Evolutionary conservation across 1,140 invertebrate genomes (phyloP), one percentile per base, ranked within the genome.

Genomic region (Acromyrmex charruanus): DNA sequence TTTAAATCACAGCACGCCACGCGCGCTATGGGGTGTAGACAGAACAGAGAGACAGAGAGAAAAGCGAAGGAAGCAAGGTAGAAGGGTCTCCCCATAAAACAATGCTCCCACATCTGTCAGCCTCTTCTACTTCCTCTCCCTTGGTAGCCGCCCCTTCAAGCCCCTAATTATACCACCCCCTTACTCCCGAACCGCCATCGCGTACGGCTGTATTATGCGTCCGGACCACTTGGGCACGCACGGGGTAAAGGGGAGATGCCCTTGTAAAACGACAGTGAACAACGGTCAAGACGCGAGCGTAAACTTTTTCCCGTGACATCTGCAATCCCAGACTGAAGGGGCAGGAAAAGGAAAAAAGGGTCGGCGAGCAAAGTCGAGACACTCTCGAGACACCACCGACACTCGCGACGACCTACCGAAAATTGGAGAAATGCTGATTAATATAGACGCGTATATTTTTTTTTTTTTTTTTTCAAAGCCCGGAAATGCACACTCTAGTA

Each of bases 81-180:
- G 86, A 59, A 81, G 87, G 92, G 91, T 93, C 92, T 92, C 93
- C 93, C 93, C 94, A 93, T 95, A 95, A 95, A 95, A 95, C 95
- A 95, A 95, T 95, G 95, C 94, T 95, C 95, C 95, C 95, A 95
- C 95, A 95, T 95, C 95, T 95, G 95, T 95, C 95, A 95, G 95
- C 93, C 95, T 95, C 94, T 95, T 95, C 93, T 95, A 92, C 93
- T 92, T 94, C 90, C 91, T 93, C 90, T 91, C 90, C 91, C 91
- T 74, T 90, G 72, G 85, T 86, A 87, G 87, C 90, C 92, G 91
- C 94, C 94, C 94, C 93, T 95, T 94, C 94, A 92, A 93, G 92
- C 91, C 92, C 94, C 95, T 95, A 95, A 95, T 95, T 95, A 95
- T 95, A 94, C 94, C 93, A 88, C 94, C 94, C 91, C 92, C 82